phyloP scores from a whole-genome alignment of 2,888 invertebrate genomes.

The Polydrusus cervinus region DNA sequence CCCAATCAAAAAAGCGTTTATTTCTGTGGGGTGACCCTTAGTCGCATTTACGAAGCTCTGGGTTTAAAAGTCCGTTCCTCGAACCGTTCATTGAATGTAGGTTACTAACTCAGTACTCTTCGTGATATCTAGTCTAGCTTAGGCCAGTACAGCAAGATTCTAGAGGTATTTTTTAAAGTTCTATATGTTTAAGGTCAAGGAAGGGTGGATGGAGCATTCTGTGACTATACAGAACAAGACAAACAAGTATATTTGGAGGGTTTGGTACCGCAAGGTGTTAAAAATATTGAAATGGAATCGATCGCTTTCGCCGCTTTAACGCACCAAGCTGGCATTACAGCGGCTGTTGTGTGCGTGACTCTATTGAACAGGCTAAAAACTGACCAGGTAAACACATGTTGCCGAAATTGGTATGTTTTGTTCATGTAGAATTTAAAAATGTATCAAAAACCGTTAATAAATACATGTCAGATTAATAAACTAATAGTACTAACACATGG shows the following conservation, averaged over 20 bases:
- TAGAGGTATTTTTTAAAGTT: too few relatives aligned
- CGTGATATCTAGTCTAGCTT: too few relatives aligned
- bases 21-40: neutral
- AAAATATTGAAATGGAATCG: conserved; percentile 98
- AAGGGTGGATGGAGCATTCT: conserved; percentile 96
- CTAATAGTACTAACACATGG: too few relatives aligned
- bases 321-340: conserved; percentile 92
- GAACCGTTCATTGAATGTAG: conserved; percentile 9
- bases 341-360: conserved; percentile 96
- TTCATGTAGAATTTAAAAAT: too few relatives aligned
- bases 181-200: conserved; percentile 83
- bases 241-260: conserved; percentile 90
- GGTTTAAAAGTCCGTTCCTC: neutral
- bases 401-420: too few relatives aligned
- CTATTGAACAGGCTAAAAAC: conserved; percentile 93
- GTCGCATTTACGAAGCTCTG: too few relatives aligned
- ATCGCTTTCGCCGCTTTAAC: conserved; percentile 94
- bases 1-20: neutral
- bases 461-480: too few relatives aligned
- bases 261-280: conserved; percentile 85
- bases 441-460: too few relatives aligned
- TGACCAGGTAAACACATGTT: conserved; percentile 83
- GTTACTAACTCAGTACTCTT: too few relatives aligned
- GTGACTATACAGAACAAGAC: conserved; percentile 92
- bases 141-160: too few relatives aligned